A percentile compares a stretch with the other conserved stretches of the same genome.
phyloP scores from a whole-genome alignment of 2,113 vertebrate species.

The Parus major region DNA sequence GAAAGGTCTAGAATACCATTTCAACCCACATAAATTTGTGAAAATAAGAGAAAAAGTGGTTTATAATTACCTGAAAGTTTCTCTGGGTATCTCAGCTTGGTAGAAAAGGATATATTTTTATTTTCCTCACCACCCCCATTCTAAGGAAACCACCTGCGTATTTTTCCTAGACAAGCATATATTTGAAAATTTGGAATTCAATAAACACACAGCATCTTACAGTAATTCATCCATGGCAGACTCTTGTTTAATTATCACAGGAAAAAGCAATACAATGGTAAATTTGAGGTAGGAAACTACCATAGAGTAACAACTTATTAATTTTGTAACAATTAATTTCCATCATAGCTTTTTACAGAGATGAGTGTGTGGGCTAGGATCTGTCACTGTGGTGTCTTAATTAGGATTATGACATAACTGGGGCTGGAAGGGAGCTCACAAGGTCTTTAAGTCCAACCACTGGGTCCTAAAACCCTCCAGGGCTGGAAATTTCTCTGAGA shows the following conservation, averaged over 20 bases:
- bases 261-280: background rate
- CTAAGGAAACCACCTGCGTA: background rate
- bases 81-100: background rate
- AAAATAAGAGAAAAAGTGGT: background rate
- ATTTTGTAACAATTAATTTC: background rate
- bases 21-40: background rate
- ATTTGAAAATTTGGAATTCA: background rate
- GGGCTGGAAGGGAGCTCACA: background rate
- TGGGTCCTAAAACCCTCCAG: background rate
- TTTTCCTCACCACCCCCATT: fast-evolving
- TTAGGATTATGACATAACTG: no score
- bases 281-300: background rate
- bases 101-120: background rate
- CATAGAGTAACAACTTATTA: fast-evolving
- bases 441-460: background rate
- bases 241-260: background rate
- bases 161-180: background rate
- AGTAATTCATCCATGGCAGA: background rate
- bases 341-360: background rate
- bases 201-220: background rate
- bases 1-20: background rate
- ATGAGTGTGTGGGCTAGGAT: fast-evolving
- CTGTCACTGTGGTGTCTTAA: background rate
- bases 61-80: background rate
- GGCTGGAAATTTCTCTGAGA: background rate